Evolutionary conservation across 2,888 invertebrate species (phyloP).

Genomic region (Lochmaea crataegi): DNA sequence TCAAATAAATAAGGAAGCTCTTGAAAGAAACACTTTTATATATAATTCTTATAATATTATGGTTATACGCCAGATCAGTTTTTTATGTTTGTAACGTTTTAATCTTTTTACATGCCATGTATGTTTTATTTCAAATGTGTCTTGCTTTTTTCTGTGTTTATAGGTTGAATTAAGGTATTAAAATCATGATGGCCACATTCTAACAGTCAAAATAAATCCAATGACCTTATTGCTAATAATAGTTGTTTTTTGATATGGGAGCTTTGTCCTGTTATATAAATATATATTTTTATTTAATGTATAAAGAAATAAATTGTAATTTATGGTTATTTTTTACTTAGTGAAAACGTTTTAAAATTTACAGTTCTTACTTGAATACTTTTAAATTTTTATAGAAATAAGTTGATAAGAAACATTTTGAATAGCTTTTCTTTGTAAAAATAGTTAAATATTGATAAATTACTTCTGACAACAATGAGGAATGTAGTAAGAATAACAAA

Average conservation of each 20-base stretch:
- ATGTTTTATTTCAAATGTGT: neutral
- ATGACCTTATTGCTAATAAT: conserved; percentile 28
- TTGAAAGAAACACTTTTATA: too few species aligned
- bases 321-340: neutral
- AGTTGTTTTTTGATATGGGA: conserved; percentile 4
- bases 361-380: too few species aligned
- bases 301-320: neutral
- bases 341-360: neutral
- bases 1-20: too few species aligned
- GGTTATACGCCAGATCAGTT: too few species aligned
- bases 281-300: neutral
- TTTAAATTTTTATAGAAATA: too few species aligned
- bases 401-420: neutral
- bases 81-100: too few species aligned
- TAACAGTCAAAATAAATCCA: conserved; percentile 19
- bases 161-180: neutral
- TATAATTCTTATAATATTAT: too few species aligned
- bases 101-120: neutral
- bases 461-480: neutral
- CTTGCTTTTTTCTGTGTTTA: neutral
- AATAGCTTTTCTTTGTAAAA: neutral
- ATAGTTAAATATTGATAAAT: neutral
- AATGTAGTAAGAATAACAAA: neutral
- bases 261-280: conserved; percentile 16
- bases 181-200: conserved; percentile 21